These are phyloP conservation scores for Panonychus citri DNA, from an alignment of 1,140 invertebrate genomes.

Conservation along the genomic window DNA sequence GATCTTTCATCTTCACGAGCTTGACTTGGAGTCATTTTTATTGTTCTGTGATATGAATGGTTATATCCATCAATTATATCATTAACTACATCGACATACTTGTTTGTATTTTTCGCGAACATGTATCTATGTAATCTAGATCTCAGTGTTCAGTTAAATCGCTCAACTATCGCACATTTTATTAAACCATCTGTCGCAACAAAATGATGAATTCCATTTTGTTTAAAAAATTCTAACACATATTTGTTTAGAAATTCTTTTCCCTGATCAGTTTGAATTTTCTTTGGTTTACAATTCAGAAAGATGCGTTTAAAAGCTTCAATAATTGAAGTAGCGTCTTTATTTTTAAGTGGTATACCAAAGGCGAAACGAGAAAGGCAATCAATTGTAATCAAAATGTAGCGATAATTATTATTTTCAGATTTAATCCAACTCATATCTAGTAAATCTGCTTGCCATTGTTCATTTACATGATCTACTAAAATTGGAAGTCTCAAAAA, in stretches of 20 bases:
- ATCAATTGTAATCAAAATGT: too few species aligned
- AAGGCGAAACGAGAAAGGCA: too few species aligned
- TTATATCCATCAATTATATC: slow-evolving; percentile 16
- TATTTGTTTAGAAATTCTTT: slow-evolving; percentile 7
- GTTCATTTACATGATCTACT: too few species aligned
- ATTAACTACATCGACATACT: not conserved
- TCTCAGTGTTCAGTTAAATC: slow-evolving; percentile 25
- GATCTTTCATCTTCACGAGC: not conserved
- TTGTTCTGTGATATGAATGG: not conserved
- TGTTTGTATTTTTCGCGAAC: not conserved
- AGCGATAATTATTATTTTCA: too few species aligned
- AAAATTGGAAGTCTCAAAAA: too few species aligned
- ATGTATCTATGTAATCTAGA: not conserved
- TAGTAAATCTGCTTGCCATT: too few species aligned
- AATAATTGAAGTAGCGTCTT: too few species aligned
- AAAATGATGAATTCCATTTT: slow-evolving; percentile 23
- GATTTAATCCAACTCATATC: too few species aligned
- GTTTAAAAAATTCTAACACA: slow-evolving; percentile 18
- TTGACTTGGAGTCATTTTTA: not conserved
- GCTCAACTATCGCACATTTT: slow-evolving; percentile 26
- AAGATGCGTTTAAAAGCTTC: too few species aligned
- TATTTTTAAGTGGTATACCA: too few species aligned
- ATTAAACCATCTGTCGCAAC: slow-evolving; percentile 17
- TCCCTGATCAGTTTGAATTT: slow-evolving; percentile 3
- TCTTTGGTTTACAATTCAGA: not conserved